Percentiles rank a stretch among this genome's conserved stretches.
These are phyloP conservation scores for Griposia aprilina DNA, from an alignment of 2,888 invertebrate genomes.

Conservation along the genomic window DNA sequence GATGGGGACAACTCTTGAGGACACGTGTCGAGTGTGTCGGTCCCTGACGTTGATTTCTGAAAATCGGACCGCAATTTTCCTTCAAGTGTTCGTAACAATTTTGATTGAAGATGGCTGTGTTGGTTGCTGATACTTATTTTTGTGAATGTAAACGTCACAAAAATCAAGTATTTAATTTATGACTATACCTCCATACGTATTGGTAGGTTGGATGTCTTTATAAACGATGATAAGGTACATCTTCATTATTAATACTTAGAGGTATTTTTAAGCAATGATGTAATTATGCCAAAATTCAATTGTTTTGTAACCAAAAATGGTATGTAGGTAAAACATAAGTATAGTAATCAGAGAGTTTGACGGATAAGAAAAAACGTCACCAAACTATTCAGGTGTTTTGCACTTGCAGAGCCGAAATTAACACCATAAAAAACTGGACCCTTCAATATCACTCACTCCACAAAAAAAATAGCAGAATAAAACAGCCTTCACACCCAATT, in stretches of 20 bases:
- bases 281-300: no score
- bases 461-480: constrained; percentile 31
- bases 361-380: no score
- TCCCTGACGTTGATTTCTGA: constrained; percentile 52
- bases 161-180: background rate
- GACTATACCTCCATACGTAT: background rate
- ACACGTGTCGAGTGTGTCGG: constrained; percentile 65
- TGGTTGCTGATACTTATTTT: constrained; percentile 6
- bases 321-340: no score
- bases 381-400: background rate
- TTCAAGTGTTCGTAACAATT: constrained; percentile 38
- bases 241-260: no score
- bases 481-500: constrained; percentile 38
- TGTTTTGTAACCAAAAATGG: no score
- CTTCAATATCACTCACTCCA: background rate
- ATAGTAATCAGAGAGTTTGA: no score
- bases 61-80: constrained; percentile 53
- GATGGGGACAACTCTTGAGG: constrained; percentile 60
- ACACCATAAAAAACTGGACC: background rate
- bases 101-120: constrained; percentile 24
- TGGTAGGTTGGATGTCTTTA: background rate
- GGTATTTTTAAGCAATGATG: no score
- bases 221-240: background rate
- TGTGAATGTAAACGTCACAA: background rate
- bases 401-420: background rate